Conservation (phyloP, 2,888 invertebrate genomes). For the Synanthedon myopaeformis region DNA sequence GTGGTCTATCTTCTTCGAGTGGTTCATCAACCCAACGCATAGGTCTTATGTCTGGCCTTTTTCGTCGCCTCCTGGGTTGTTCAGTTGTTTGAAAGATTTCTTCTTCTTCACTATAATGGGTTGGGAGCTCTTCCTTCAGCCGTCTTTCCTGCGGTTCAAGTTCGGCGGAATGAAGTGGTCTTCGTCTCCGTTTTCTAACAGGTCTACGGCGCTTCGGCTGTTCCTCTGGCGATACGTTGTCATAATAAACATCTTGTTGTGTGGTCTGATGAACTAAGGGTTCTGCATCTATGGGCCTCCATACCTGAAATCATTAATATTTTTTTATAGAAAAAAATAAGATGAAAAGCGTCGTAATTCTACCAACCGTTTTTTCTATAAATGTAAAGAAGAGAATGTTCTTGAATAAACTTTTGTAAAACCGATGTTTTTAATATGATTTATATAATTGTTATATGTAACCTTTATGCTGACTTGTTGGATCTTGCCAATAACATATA, state of each 20-base stretch:
- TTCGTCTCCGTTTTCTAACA: constrained; percentile 72
- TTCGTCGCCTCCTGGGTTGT: constrained; percentile 35
- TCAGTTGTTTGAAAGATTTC: constrained; percentile 22
- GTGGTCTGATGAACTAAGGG: constrained; percentile 24
- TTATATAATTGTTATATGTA: too few species aligned
- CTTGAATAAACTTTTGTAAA: too few species aligned
- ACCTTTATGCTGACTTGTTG: too few species aligned
- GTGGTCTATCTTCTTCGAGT: constrained; percentile 32
- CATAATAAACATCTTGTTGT: constrained; percentile 36
- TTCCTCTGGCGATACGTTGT: constrained; percentile 28
- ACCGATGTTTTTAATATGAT: too few species aligned
- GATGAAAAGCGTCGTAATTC: too few species aligned
- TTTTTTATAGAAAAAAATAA: background rate
- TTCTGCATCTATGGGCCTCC: constrained; percentile 55
- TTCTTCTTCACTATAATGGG: constrained; percentile 25
- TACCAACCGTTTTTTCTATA: too few species aligned
- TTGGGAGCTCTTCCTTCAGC: constrained; percentile 23
- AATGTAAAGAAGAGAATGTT: too few species aligned
- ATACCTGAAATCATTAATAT: constrained; percentile 54
- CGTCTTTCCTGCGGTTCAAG: constrained; percentile 24
- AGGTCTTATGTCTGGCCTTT: constrained; percentile 32
- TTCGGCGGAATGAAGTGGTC: constrained; percentile 42
- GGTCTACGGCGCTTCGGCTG: constrained; percentile 52
- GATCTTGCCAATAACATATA: too few species aligned
- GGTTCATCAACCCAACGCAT: constrained; percentile 49